Percentiles rank a stretch among this genome's conserved stretches.
Evolutionary conservation across 1,140 invertebrate genomes (phyloP).

Genomic region (Drosophila pachea): DNA sequence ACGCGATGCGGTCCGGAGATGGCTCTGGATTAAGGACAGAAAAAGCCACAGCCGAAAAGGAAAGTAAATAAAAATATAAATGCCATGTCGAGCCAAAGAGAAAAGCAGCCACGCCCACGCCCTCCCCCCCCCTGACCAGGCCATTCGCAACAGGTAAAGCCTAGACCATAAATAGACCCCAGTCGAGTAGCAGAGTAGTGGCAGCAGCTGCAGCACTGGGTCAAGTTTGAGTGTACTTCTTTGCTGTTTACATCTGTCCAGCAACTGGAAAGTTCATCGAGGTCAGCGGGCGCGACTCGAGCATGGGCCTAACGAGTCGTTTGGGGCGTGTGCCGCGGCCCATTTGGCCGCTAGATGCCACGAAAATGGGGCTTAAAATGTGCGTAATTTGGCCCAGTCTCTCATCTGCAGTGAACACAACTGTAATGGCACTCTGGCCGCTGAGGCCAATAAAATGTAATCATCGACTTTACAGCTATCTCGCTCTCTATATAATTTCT

Average conservation of each 20-base stretch:
- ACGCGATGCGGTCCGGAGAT: slow-evolving; percentile 48
- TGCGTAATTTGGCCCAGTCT: slow-evolving; percentile 59
- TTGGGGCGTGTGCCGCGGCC: slow-evolving; percentile 48
- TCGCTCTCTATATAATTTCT: slow-evolving; percentile 6
- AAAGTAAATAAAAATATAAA: slow-evolving; percentile 74
- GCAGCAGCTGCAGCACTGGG: slow-evolving; percentile 34
- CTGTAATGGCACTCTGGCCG: slow-evolving; percentile 36
- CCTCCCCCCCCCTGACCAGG: no score
- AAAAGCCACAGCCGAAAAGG: slow-evolving; percentile 37
- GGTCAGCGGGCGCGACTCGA: slow-evolving; percentile 34
- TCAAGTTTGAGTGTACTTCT: slow-evolving; percentile 46
- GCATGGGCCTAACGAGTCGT: slow-evolving; percentile 48
- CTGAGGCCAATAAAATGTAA: slow-evolving; percentile 35
- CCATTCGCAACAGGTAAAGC: slow-evolving; percentile 58
- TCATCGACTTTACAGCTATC: slow-evolving; percentile 32
- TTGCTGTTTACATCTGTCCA: not conserved
- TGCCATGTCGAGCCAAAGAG: slow-evolving; percentile 47
- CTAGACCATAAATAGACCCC: slow-evolving; percentile 13
- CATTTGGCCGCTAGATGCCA: slow-evolving; percentile 43
- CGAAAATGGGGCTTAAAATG: slow-evolving; percentile 58
- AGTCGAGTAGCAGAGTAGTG: not conserved
- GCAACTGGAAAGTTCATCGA: slow-evolving; percentile 40
- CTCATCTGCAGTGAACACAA: slow-evolving; percentile 29
- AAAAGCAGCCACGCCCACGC: slow-evolving; percentile 13
- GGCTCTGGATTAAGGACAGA: slow-evolving; percentile 29